A percentile compares a stretch with the other conserved stretches of the same genome.
phyloP scores from a whole-genome alignment of 2,113 vertebrate species.

The Notarius lentiginosus region DNA sequence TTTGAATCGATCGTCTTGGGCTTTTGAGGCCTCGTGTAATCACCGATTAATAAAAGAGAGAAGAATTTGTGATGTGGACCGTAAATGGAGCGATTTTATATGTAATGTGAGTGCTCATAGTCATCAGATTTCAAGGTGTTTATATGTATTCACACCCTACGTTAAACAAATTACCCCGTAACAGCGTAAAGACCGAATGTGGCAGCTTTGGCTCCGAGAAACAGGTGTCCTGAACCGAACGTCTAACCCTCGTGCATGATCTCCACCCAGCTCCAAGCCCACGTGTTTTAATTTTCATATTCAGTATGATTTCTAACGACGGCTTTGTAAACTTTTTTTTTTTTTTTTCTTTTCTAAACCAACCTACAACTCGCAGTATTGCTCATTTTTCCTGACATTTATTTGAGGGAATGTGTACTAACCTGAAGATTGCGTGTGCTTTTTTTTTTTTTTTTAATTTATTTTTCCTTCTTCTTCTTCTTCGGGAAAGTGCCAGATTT shows the following conservation, averaged over 20 bases:
- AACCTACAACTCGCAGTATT: conserved; percentile 10
- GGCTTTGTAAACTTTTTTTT: conserved; percentile 11
- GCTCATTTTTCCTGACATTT: neutral
- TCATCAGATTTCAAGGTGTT: neutral
- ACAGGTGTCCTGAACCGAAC: neutral
- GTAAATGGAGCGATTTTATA: neutral
- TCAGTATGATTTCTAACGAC: conserved; percentile 27
- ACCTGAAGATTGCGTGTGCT: neutral
- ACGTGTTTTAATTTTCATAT: conserved; percentile 11
- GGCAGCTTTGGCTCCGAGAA: neutral
- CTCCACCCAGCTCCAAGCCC: neutral
- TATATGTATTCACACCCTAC: neutral
- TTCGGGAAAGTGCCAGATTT: conserved; percentile 17
- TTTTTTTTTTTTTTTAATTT: neutral
- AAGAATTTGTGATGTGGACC: neutral
- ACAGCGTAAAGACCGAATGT: neutral
- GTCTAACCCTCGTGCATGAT: neutral
- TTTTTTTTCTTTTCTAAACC: neutral
- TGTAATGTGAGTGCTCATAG: neutral
- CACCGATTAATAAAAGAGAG: neutral
- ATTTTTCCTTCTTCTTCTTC: too few species aligned
- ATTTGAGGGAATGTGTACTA: conserved; percentile 33
- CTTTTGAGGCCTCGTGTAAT: neutral
- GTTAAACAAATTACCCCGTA: neutral
- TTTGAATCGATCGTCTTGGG: neutral